Base-by-base conservation (phyloP, 2,113 vertebrate genomes). In the Dascyllus trimaculatus region DNA sequence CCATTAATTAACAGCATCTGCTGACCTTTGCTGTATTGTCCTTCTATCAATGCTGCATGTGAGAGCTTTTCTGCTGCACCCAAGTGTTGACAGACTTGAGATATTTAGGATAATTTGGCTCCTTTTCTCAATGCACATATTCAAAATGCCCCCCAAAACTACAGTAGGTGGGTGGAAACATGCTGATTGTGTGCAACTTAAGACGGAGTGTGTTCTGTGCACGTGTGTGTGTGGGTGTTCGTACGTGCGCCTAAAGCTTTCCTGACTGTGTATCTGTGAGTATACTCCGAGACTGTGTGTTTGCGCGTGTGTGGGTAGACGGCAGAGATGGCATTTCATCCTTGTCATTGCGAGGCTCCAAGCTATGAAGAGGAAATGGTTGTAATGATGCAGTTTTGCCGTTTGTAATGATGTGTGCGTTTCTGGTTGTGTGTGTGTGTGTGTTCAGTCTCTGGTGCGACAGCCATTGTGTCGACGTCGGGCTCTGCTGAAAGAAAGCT, bases 381-480 rank as follows among this genome's bases (percentile, higher is more conserved):
- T 89, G 78, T 83, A 88, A 90, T 85, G 84, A 85, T 76, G 29
- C 69, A 69, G 35, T 85, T 80, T 82, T 71, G 52, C 46, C 46
- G 24, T 80, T 72, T 85, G 70, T 87, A 81, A 82, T 60, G 46
- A 45, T 74, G 62, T 73, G 24, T 59, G 10, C 60, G 13, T 75
- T 19, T 66, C 8, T 80, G 13, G 76, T 29, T 89, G 62, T 79
- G 40, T 76, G 70, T 60, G 70, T 60, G 49, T 78, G 64, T 78
- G 48, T 60, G 60, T 75, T 35, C 53, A 98, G 97, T 96, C 96
- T 25, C 90, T 98, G 84, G 95, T 97, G 11, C 93, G 93, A 6
- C 90, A 96, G 89, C 96, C 97, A 8, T 83, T 98, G 35, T 92
- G 93, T 32, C 92, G 88, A 26, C 95, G 97, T 9, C 93, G 96